Percentiles rank a stretch among this genome's conserved stretches.
These are phyloP conservation scores for Coptodon rendalli DNA, from an alignment of 2,113 vertebrate species.

Conservation along the genomic window DNA sequence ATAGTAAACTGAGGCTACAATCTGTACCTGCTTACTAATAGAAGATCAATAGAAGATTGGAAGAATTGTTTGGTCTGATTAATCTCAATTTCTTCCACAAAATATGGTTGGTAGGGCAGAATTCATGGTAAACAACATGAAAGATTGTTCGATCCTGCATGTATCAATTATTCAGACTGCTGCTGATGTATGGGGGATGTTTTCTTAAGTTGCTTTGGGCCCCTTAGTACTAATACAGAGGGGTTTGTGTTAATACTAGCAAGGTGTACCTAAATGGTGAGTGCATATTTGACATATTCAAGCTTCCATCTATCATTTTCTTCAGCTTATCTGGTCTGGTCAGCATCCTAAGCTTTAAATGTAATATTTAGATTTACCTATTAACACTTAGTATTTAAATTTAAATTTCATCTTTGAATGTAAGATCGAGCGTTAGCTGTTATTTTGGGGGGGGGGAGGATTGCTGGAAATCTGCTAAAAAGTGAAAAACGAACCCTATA, in stretches of 20 bases:
- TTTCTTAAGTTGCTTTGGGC: neutral
- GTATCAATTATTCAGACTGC: neutral
- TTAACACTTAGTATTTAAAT: neutral
- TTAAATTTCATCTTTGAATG: neutral
- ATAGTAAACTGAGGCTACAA: neutral
- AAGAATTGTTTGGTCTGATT: neutral
- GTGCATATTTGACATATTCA: neutral
- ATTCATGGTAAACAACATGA: neutral
- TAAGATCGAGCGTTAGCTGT: neutral
- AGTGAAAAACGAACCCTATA: neutral
- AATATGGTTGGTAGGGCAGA: neutral
- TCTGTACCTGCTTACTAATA: neutral
- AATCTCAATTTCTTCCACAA: neutral
- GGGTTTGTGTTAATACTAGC: neutral
- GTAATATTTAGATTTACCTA: neutral
- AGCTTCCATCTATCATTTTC: neutral
- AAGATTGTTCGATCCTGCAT: neutral
- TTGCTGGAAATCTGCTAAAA: neutral
- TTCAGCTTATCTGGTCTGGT: neutral
- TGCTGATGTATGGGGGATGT: neutral
- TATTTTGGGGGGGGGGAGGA: too few relatives aligned
- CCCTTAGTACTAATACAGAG: neutral
- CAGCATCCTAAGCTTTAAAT: neutral
- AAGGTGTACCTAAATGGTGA: neutral
- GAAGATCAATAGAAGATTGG: neutral